phyloP scores from a whole-genome alignment of 2,888 invertebrate genomes.

The Crematogaster levior region DNA sequence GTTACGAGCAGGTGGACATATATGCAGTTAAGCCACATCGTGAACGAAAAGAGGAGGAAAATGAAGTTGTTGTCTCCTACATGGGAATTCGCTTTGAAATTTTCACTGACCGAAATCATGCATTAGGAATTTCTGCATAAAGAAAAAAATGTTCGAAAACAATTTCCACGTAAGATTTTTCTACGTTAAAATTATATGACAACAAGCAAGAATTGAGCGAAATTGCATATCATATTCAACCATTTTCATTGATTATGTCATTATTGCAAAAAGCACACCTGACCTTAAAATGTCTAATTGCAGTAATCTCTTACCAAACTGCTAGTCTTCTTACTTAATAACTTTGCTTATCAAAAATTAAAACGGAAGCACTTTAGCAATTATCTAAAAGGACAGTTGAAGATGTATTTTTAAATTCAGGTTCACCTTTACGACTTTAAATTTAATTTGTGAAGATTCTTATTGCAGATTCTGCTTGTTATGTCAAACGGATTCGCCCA shows the following conservation, averaged over 20 bases:
- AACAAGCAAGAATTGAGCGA: background rate
- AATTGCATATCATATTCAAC: background rate
- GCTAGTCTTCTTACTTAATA: constrained; percentile 4
- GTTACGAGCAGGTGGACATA: constrained; percentile 65
- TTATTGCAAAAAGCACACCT: background rate
- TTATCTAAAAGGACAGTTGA: background rate
- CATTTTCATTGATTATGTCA: background rate
- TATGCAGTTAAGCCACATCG: constrained; percentile 58
- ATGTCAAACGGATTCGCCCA: background rate
- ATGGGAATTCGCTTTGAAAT: constrained; percentile 69
- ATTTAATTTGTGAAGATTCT: constrained; percentile 17
- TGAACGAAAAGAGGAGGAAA: constrained; percentile 70
- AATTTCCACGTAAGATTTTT: background rate
- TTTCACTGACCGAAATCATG: constrained; percentile 47
- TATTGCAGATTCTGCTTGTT: background rate
- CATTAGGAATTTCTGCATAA: constrained; percentile 61
- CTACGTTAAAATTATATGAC: background rate
- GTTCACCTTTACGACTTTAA: background rate
- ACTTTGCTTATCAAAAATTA: constrained; percentile 6
- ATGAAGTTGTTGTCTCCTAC: constrained; percentile 72
- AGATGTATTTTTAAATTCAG: constrained; percentile 17
- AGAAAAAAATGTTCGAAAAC: constrained; percentile 60
- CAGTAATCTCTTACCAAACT: background rate
- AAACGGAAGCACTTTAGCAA: constrained; percentile 1
- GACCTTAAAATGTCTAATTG: background rate